Evolutionary conservation across 2,797 vertebrate genomes (phyloP), one percentile per base, ranked within the genome.

Genomic region (Prunella strophiata): DNA sequence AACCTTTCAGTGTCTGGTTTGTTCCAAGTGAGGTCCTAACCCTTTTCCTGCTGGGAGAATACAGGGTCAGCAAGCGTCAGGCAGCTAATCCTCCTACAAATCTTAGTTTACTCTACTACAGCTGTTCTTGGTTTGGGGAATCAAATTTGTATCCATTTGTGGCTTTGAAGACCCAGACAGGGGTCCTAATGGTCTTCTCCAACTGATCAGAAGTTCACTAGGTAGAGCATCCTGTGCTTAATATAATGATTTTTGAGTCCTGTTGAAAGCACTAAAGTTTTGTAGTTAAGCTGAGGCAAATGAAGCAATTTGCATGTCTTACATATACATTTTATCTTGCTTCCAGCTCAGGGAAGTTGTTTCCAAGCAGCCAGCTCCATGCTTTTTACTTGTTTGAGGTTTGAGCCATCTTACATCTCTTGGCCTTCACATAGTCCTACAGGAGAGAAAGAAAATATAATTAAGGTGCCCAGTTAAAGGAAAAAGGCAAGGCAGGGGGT

Each of bases 31-130:
- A 48, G 59, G 79, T 75, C 73, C 58, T 76, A 73, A 70, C 51
- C 47, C 36, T 78, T 74, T 68, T 83, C n/a, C 75, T 70, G 27
- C 32, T 81, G 70, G 58, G 62, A 81, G 26, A 55, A 29, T 50
- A 34, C 48, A 80, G 77, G 68, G 43, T 1, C 3, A 91, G 63
- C 2, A 3, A 91, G 51, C 0, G 0, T 58, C n/a, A 85, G 55
- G 80, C 80, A 87, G 45, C 68, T 91, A 91, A 91, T 95, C 80
- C 73, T 93, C 27, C 42, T 73, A 54, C 66, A 90, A 85, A 68
- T 79, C 57, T 89, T 88, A 52, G 47, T 91, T 91, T 73, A 62
- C 70, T 93, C 63, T 65, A 19, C 76, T 94, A 52, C 85, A 91
- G 66, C 86, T 94, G 66, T 80, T 81, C 72, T 59, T 81, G 72